Evolutionary conservation across 2,888 invertebrate genomes (phyloP).

Genomic region (Margaritifera margaritifera): DNA sequence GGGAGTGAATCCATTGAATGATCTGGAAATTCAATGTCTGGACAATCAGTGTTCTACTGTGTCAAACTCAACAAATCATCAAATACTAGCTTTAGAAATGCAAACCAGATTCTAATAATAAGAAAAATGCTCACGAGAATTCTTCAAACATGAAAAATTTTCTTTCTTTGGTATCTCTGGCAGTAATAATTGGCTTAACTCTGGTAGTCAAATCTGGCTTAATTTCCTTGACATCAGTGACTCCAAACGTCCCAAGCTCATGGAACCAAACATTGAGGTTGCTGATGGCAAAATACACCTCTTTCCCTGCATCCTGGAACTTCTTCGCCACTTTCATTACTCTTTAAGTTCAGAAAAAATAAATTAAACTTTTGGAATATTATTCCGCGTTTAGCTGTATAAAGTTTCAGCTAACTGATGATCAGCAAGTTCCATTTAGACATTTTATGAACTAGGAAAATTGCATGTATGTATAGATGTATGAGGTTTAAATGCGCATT

Average conservation of each 20-base stretch:
- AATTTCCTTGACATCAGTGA: slow-evolving; percentile 82
- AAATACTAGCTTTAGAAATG: too few relatives aligned
- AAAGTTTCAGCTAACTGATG: too few relatives aligned
- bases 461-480: too few relatives aligned
- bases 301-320: slow-evolving; percentile 75
- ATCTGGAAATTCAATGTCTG: too few relatives aligned
- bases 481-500: too few relatives aligned
- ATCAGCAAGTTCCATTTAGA: too few relatives aligned
- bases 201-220: slow-evolving; percentile 80
- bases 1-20: too few relatives aligned
- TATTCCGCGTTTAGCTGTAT: too few relatives aligned
- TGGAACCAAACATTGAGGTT: slow-evolving; percentile 94
- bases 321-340: slow-evolving; percentile 91
- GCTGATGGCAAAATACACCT: slow-evolving; percentile 90
- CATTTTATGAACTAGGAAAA: too few relatives aligned
- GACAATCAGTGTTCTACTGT: too few relatives aligned
- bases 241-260: slow-evolving; percentile 94
- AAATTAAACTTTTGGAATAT: too few relatives aligned
- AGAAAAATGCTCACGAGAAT: slow-evolving; percentile 82
- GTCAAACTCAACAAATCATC: too few relatives aligned
- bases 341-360: slow-evolving; percentile 70
- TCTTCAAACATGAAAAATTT: slow-evolving; percentile 93
- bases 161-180: slow-evolving; percentile 86
- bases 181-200: slow-evolving; percentile 93
- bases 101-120: background rate